Evolutionary conservation across 2,888 invertebrate species (phyloP).

Genomic region (Cantharis nigra): DNA sequence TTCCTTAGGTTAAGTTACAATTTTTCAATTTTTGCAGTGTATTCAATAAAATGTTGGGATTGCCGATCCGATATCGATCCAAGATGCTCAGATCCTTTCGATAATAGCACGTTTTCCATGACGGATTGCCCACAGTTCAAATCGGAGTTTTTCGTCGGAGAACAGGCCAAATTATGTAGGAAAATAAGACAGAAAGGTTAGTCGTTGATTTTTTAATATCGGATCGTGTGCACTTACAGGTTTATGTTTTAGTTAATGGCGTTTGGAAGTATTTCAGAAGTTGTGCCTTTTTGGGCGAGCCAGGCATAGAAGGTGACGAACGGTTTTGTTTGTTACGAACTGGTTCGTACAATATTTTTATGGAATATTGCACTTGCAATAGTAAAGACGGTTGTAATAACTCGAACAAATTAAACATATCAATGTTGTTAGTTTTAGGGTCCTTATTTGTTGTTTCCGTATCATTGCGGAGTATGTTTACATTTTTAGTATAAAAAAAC

Average conservation of each 20-base stretch:
- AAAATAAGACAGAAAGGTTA: constrained; percentile 90
- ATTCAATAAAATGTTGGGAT: constrained; percentile 86
- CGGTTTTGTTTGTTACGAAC: constrained; percentile 89
- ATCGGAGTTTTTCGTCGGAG: constrained; percentile 13
- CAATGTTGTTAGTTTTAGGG: constrained; percentile 22
- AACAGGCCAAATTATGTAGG: constrained; percentile 81
- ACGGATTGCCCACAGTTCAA: constrained; percentile 60
- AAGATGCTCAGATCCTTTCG: constrained; percentile 90
- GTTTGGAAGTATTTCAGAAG: constrained; percentile 87
- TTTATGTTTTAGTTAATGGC: constrained; percentile 70
- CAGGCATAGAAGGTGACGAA: constrained; percentile 88
- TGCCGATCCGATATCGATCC: constrained; percentile 88
- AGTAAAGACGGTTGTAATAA: constrained; percentile 91
- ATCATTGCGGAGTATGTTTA: neutral
- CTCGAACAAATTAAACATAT: constrained; percentile 50
- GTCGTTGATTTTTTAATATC: neutral
- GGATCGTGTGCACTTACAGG: neutral
- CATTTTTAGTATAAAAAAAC: neutral
- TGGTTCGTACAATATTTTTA: constrained; percentile 90
- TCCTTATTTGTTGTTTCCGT: neutral
- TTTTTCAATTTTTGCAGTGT: constrained; percentile 11
- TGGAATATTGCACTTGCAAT: constrained; percentile 92
- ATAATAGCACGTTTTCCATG: constrained; percentile 85
- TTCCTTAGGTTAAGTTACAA: constrained; percentile 26
- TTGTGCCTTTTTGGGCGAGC: constrained; percentile 89